Evolutionary conservation across 2,888 invertebrate species (phyloP).

Genomic region (Thera obeliscata): DNA sequence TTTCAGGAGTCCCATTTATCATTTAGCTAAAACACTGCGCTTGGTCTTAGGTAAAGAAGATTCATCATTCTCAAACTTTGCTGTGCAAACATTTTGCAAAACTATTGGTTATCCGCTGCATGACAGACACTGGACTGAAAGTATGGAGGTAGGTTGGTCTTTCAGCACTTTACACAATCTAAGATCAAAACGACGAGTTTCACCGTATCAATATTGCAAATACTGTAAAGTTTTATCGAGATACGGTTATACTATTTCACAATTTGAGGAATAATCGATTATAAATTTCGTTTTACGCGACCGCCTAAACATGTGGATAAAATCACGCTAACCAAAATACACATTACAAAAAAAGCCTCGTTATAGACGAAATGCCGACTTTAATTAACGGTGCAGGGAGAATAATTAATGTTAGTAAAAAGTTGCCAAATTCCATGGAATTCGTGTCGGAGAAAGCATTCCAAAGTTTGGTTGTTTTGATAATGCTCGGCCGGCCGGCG

Average conservation of each 20-base stretch:
- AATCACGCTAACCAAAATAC: constrained; percentile 33
- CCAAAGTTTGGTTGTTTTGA: constrained; percentile 57
- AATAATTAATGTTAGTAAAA: constrained; percentile 50
- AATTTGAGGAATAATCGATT: constrained; percentile 1
- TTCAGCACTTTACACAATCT: no score
- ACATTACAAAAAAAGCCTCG: constrained; percentile 40
- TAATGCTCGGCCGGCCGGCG: constrained; percentile 44
- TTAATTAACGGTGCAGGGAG: constrained; percentile 39
- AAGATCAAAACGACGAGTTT: no score
- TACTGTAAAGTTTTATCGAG: no score
- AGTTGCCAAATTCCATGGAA: constrained; percentile 55
- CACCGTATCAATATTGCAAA: no score
- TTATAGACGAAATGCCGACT: constrained; percentile 26
- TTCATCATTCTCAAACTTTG: no score
- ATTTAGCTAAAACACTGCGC: background rate
- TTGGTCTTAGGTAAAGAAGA: background rate
- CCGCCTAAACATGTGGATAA: constrained; percentile 39
- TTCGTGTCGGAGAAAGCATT: constrained; percentile 53
- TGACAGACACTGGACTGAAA: no score
- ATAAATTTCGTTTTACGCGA: background rate
- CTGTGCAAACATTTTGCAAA: no score
- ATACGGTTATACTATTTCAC: background rate
- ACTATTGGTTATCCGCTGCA: no score
- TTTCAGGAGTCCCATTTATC: background rate
- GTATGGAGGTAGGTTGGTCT: background rate